These are phyloP conservation scores for Calliphora vomitoria DNA, from an alignment of 2,888 invertebrate species.

Conservation along the genomic window DNA sequence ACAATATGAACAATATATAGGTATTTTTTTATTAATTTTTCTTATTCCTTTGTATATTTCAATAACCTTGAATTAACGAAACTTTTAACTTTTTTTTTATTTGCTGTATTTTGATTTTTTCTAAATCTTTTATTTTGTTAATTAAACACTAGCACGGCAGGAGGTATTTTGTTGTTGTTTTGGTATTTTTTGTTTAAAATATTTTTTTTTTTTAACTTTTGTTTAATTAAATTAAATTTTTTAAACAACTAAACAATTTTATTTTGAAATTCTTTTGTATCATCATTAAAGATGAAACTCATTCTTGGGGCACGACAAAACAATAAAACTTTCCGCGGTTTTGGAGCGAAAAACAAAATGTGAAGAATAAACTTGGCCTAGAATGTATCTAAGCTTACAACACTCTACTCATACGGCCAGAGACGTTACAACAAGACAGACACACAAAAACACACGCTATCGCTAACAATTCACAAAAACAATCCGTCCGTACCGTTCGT, in stretches of 20 bases:
- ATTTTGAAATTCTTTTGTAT: slow-evolving; percentile 13
- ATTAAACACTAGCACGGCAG: slow-evolving; percentile 70
- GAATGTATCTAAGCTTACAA: slow-evolving; percentile 49
- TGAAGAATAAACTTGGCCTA: slow-evolving; percentile 27
- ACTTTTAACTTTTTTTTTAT: slow-evolving; percentile 46
- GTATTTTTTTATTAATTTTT: slow-evolving; percentile 7
- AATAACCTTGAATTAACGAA: slow-evolving; percentile 63
- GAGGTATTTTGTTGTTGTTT: slow-evolving; percentile 71
- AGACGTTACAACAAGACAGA: slow-evolving; percentile 33
- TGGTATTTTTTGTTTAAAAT: slow-evolving; percentile 47
- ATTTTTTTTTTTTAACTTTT: slow-evolving; percentile 37
- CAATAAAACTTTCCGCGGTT: slow-evolving; percentile 19
- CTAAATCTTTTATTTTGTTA: slow-evolving; percentile 54
- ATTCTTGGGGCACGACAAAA: slow-evolving; percentile 13
- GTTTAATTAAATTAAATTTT: slow-evolving; percentile 56
- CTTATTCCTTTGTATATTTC: slow-evolving; percentile 30
- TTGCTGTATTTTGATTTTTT: slow-evolving; percentile 33
- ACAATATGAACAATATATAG: slow-evolving; percentile 21
- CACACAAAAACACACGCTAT: slow-evolving; percentile 41
- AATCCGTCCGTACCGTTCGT: slow-evolving; percentile 82
- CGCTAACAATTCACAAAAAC: slow-evolving; percentile 64
- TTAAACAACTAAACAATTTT: slow-evolving; percentile 13
- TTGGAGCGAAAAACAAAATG: slow-evolving; percentile 3
- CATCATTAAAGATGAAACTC: slow-evolving; percentile 2
- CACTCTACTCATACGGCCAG: slow-evolving; percentile 16